Evolutionary conservation across 2,797 vertebrate species (phyloP).

Genomic region (Xenentodon cancila): DNA sequence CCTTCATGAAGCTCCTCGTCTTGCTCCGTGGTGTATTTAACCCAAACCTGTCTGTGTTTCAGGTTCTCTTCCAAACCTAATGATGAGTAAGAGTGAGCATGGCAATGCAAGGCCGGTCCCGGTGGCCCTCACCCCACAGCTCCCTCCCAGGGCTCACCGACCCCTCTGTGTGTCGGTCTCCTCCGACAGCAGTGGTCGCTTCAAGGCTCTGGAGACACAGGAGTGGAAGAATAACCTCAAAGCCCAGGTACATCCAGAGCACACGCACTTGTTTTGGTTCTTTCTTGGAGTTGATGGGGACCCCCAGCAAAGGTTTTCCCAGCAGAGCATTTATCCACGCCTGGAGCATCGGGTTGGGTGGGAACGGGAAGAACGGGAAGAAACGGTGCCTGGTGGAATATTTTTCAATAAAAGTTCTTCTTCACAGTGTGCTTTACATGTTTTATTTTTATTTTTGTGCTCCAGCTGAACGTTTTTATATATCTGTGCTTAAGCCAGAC

Average conservation of each 20-base stretch:
- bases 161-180: conserved; percentile 79
- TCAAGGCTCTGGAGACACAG: conserved; percentile 77
- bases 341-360: no score
- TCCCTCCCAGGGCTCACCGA: conserved; percentile 68
- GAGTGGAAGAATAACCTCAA: conserved; percentile 84
- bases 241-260: conserved; percentile 74
- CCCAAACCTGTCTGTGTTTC: conserved; percentile 3
- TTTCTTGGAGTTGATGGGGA: no score
- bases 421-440: no score
- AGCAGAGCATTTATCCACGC: no score
- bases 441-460: no score
- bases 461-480: no score
- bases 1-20: not conserved
- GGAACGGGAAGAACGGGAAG: no score
- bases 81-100: conserved; percentile 79
- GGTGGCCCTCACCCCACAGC: conserved; percentile 74
- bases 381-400: no score
- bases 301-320: no score
- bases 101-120: conserved; percentile 56
- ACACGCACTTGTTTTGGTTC: not conserved
- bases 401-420: no score
- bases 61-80: conserved; percentile 85
- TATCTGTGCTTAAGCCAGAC: no score
- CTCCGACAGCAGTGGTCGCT: conserved; percentile 79
- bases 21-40: not conserved